Conservation (phyloP, 2,113 vertebrate genomes). For the Microcebus griseorufus region DNA sequence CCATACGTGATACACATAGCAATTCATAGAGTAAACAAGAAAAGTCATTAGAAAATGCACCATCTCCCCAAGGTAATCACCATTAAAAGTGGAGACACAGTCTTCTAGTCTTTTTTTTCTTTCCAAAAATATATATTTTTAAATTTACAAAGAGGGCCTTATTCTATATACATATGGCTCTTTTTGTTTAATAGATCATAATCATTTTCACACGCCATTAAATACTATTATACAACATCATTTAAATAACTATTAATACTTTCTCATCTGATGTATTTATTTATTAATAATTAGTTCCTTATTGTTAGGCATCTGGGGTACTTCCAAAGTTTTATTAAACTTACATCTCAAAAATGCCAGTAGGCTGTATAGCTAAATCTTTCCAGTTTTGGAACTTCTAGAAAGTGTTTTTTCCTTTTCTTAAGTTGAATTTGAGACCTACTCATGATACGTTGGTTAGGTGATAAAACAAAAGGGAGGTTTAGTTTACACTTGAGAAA, state of each 20-base stretch:
- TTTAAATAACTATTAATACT: neutral
- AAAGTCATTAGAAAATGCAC: neutral
- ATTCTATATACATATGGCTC: neutral
- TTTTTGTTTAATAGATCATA: neutral
- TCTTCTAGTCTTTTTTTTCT: neutral
- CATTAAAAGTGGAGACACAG: neutral
- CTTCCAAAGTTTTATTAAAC: slow-evolving; percentile 4
- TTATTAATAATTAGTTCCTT: neutral
- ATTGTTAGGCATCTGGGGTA: neutral
- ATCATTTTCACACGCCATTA: neutral
- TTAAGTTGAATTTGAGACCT: neutral
- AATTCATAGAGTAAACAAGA: neutral
- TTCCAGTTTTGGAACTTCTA: neutral
- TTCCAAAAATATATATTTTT: neutral
- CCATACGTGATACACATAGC: neutral
- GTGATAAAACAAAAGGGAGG: neutral
- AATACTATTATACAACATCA: neutral
- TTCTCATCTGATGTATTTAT: neutral
- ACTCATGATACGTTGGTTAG: neutral
- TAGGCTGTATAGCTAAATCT: neutral
- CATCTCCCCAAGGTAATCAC: neutral
- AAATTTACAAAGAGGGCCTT: neutral
- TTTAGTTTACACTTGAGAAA: neutral
- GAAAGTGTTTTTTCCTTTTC: neutral
- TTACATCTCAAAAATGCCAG: neutral